A percentile compares a stretch with the other conserved stretches of the same genome.
Evolutionary conservation across 2,888 invertebrate species (phyloP).

Genomic region (Aleiodes testaceus): DNA sequence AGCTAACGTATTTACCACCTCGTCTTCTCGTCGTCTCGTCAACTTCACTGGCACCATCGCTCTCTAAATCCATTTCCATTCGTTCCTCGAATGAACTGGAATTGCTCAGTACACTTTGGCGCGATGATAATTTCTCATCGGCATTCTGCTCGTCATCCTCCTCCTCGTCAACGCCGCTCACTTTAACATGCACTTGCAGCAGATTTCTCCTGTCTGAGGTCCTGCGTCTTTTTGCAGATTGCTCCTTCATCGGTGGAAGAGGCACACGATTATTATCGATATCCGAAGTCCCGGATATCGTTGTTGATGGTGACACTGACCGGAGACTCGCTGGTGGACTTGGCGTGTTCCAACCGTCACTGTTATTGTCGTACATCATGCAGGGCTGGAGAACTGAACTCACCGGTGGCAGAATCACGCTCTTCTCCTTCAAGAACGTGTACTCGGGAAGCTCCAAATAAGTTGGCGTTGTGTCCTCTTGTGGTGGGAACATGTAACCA

Average conservation of each 20-base stretch:
- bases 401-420: slow-evolving; percentile 63
- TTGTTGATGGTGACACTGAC: slow-evolving; percentile 68
- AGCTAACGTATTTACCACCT: slow-evolving; percentile 81
- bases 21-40: slow-evolving; percentile 73
- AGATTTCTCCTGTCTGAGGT: slow-evolving; percentile 35
- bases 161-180: slow-evolving; percentile 44
- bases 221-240: slow-evolving; percentile 21
- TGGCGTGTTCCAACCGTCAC: slow-evolving; percentile 71
- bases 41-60: slow-evolving; percentile 61
- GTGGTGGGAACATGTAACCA: slow-evolving; percentile 68
- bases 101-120: slow-evolving; percentile 59
- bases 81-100: slow-evolving; percentile 58
- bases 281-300: slow-evolving; percentile 64
- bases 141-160: slow-evolving; percentile 49
- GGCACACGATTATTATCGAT: slow-evolving; percentile 55
- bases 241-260: slow-evolving; percentile 6
- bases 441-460: slow-evolving; percentile 67
- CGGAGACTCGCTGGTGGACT: slow-evolving; percentile 68
- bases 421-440: slow-evolving; percentile 61
- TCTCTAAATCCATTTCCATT: slow-evolving; percentile 70
- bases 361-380: slow-evolving; percentile 61
- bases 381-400: slow-evolving; percentile 56
- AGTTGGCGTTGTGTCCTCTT: slow-evolving; percentile 61
- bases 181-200: slow-evolving; percentile 49
- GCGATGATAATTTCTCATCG: slow-evolving; percentile 53